A percentile compares a stretch with the other conserved stretches of the same genome.
Conservation (phyloP, 2,113 vertebrate genomes). For the Panurus biarmicus region DNA sequence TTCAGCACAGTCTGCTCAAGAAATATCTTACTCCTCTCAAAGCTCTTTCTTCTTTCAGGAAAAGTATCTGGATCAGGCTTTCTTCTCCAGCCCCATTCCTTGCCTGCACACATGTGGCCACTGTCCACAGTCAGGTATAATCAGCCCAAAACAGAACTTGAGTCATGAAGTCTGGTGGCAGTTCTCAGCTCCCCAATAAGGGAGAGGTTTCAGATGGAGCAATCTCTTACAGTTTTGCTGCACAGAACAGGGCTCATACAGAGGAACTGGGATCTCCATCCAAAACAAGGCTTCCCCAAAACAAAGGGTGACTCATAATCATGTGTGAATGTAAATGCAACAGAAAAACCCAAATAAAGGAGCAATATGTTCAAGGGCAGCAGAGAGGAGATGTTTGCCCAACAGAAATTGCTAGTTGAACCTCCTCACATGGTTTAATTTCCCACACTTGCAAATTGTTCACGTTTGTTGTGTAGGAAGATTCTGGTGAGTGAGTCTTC, state of each 20-base stretch:
- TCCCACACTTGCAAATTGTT: background rate
- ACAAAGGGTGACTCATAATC: background rate
- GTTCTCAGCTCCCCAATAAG: background rate
- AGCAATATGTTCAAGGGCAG: background rate
- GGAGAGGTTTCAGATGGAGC: accelerated
- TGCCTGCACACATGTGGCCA: background rate
- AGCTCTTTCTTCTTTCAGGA: background rate
- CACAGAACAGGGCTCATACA: background rate
- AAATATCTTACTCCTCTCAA: background rate
- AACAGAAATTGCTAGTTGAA: background rate
- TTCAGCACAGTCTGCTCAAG: background rate
- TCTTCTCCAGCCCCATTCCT: background rate
- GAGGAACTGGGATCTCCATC: background rate
- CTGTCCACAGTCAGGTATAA: background rate
- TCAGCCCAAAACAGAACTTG: background rate
- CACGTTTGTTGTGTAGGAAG: background rate
- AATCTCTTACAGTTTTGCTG: background rate
- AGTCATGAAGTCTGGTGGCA: background rate
- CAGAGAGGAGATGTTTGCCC: background rate
- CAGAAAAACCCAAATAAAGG: background rate
- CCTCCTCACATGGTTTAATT: background rate
- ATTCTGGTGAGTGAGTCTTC: background rate
- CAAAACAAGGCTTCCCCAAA: background rate
- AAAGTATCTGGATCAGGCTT: background rate
- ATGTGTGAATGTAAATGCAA: background rate